Evolutionary conservation across 1,140 invertebrate genomes (phyloP).

Genomic region (Hyposmocoma kahamanoa): DNA sequence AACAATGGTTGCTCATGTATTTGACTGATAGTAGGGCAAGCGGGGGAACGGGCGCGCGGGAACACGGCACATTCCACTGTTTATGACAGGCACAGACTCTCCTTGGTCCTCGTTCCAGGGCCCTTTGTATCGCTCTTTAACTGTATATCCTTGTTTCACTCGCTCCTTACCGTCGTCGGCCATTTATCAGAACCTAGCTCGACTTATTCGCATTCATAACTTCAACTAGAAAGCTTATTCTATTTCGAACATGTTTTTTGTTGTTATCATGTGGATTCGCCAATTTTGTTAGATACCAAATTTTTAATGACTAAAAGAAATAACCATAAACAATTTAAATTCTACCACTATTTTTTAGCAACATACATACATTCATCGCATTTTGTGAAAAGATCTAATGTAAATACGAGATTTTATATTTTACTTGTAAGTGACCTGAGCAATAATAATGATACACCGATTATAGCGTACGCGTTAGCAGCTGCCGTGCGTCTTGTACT

Average conservation of each 20-base stretch:
- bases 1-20: conserved; percentile 20
- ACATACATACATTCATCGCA: too few relatives aligned
- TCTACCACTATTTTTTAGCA: too few relatives aligned
- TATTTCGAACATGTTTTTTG: too few relatives aligned
- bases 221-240: too few relatives aligned
- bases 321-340: too few relatives aligned
- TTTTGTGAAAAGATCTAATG: not conserved
- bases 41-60: conserved; percentile 10
- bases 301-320: too few relatives aligned
- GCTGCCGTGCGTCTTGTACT: conserved; percentile 9
- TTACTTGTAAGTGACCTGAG: not conserved
- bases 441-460: not conserved
- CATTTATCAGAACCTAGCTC: conserved; percentile 3
- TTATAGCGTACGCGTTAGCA: conserved; percentile 1
- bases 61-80: conserved; percentile 24
- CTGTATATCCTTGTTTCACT: conserved; percentile 6
- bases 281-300: too few relatives aligned
- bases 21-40: conserved; percentile 22
- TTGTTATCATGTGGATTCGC: too few relatives aligned
- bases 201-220: too few relatives aligned
- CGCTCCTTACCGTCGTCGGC: not conserved
- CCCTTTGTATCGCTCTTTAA: conserved; percentile 14
- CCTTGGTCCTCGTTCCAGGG: conserved; percentile 9
- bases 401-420: not conserved
- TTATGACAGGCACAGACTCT: conserved; percentile 25